A percentile compares a stretch with the other conserved stretches of the same genome.
Evolutionary conservation across 2,797 vertebrate species (phyloP).

Genomic region (Cygnus olor): DNA sequence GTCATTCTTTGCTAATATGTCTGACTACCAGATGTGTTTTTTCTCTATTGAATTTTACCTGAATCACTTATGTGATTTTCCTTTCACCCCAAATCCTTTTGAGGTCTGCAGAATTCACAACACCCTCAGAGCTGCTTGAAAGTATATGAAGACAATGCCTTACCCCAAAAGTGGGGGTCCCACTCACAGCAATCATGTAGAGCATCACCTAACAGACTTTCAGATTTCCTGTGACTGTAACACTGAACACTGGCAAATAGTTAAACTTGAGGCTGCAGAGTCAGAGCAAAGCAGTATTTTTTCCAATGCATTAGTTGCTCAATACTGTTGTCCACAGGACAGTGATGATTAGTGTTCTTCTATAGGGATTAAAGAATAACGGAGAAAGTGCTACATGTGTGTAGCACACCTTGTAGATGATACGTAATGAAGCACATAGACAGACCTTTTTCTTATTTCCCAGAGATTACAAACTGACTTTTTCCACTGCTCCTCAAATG

Average conservation of each 20-base stretch:
- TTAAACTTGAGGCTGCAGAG: background rate
- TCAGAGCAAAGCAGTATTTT: background rate
- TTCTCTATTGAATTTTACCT: background rate
- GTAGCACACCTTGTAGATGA: background rate
- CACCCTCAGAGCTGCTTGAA: background rate
- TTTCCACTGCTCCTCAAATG: background rate
- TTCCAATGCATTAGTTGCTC: background rate
- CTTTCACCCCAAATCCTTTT: background rate
- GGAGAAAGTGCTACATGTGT: background rate
- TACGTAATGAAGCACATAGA: background rate
- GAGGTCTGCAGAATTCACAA: background rate
- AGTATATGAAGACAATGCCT: background rate
- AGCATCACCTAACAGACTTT: background rate
- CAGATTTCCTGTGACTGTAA: background rate
- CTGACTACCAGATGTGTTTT: background rate
- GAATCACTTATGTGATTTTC: background rate
- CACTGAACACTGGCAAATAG: background rate
- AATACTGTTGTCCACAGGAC: background rate
- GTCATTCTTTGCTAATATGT: background rate
- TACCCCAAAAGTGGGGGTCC: background rate
- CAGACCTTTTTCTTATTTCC: background rate
- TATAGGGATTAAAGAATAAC: background rate
- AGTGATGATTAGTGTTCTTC: background rate
- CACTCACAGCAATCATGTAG: background rate
- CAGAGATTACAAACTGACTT: background rate